Evolutionary conservation across 2,888 invertebrate genomes (phyloP), one percentile per base, ranked within the genome.

Genomic region (Apeira syringaria): DNA sequence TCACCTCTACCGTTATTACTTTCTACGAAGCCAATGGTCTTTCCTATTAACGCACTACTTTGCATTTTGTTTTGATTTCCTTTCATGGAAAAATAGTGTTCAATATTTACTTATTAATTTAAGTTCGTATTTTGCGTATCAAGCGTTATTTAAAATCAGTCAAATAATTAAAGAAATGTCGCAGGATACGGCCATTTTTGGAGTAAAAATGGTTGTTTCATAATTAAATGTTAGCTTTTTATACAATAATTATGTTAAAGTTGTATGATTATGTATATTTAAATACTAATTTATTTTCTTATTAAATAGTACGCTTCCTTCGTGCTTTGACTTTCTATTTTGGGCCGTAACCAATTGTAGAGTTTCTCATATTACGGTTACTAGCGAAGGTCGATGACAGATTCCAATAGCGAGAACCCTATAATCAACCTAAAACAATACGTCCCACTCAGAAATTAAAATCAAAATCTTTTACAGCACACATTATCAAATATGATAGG

Each of bases 1-100:
- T 65, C 62, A 59, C 60, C 61, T 64, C 65, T 69, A 84, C 87
- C 87, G 87, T 88, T 87, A 86, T 82, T 86, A 86, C 85, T 87
- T 87, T 86, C 86, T 84, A 80, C 75, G 67, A 73, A 64, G 62
- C 51, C 54, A 61, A 62, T 68, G 67, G 63, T 58, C 70, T 68
- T 67, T 59, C 65, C 64, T 64, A 60, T 62, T 59, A 55, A 53
- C 47, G 44, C 53, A 52, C 53, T 6, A 26, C 36, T 45, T 42
- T 40, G 27, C 22, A 40, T 31, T 48, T 42, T 35, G 26, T 54
- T 52, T 35, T 38, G 33, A 32, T 43, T 20, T 24, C 10, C 12
- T 27, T 40, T 20, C 20, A 2, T 20, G 6, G 6, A 2, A 2
- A 20, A 32, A 40, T 44, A 5, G 38, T 11, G 39, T 26, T 34